These are phyloP conservation scores for Chamaea fasciata DNA, from an alignment of 2,113 vertebrate species.

Conservation along the genomic window DNA sequence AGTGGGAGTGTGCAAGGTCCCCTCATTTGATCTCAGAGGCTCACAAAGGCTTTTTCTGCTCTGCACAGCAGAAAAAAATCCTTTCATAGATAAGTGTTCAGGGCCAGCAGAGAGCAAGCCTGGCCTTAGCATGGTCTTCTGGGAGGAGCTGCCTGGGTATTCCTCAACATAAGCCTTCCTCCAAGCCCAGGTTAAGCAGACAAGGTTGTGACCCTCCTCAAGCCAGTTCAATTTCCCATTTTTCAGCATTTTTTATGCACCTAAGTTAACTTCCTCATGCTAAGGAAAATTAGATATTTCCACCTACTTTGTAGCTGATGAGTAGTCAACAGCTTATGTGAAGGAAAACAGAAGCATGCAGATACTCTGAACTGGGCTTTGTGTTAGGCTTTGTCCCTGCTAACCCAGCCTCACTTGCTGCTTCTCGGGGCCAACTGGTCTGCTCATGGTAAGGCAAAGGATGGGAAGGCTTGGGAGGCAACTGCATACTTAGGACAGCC, in stretches of 20 bases:
- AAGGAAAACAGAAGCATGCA: not conserved
- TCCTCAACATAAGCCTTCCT: not conserved
- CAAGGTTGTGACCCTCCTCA: not conserved
- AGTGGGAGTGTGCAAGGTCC: not conserved
- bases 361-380: not conserved
- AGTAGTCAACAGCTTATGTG: not conserved
- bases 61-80: not conserved
- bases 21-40: accelerated
- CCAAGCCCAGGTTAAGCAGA: not conserved
- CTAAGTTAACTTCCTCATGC: not conserved
- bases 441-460: not conserved
- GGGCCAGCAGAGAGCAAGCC: not conserved
- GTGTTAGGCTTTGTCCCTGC: not conserved
- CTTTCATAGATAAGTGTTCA: not conserved
- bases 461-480: not conserved
- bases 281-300: not conserved
- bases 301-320: not conserved
- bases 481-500: not conserved
- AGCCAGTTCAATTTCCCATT: not conserved
- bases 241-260: not conserved
- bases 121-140: not conserved
- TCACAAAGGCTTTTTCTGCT: not conserved
- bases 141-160: not conserved
- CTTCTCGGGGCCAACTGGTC: accelerated
- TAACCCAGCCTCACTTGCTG: not conserved